These are phyloP conservation scores for Drosophila incognita DNA, from an alignment of 2,888 invertebrate species.

Conservation along the genomic window DNA sequence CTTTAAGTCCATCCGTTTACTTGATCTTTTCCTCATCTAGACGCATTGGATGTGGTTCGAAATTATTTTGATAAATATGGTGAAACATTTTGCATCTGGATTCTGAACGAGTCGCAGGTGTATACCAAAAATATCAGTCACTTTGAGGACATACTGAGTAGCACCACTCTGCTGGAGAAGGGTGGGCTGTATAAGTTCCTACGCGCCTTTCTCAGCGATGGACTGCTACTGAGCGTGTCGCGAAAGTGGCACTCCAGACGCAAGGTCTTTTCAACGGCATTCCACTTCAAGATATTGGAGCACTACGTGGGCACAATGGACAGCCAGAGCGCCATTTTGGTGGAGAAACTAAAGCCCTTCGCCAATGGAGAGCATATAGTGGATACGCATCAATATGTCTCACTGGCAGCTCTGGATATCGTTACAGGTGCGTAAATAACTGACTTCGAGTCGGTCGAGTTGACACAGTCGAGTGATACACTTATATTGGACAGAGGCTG, in stretches of 20 bases:
- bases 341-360: constrained; percentile 86
- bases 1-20: neutral
- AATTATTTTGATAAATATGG: constrained; percentile 82
- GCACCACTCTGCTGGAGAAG: constrained; percentile 76
- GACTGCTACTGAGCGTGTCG: constrained; percentile 77
- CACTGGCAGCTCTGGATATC: constrained; percentile 87
- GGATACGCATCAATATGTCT: constrained; percentile 87
- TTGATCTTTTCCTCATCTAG: constrained; percentile 32
- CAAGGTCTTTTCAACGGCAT: constrained; percentile 90
- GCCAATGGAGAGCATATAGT: constrained; percentile 83
- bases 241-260: constrained; percentile 88
- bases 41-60: constrained; percentile 24
- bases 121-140: constrained; percentile 83
- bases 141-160: constrained; percentile 84
- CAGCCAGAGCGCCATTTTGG: constrained; percentile 87
- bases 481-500: constrained; percentile 57
- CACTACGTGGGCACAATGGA: constrained; percentile 90
- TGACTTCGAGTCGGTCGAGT: neutral
- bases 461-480: neutral
- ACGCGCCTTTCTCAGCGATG: constrained; percentile 72
- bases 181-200: constrained; percentile 75
- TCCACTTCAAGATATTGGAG: constrained; percentile 91
- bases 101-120: constrained; percentile 84
- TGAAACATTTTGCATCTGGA: constrained; percentile 84
- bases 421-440: constrained; percentile 79